Percentiles rank a stretch among this genome's conserved stretches.
Evolutionary conservation across 2,888 invertebrate species (phyloP).

Genomic region (Dermolepida albohirtum): DNA sequence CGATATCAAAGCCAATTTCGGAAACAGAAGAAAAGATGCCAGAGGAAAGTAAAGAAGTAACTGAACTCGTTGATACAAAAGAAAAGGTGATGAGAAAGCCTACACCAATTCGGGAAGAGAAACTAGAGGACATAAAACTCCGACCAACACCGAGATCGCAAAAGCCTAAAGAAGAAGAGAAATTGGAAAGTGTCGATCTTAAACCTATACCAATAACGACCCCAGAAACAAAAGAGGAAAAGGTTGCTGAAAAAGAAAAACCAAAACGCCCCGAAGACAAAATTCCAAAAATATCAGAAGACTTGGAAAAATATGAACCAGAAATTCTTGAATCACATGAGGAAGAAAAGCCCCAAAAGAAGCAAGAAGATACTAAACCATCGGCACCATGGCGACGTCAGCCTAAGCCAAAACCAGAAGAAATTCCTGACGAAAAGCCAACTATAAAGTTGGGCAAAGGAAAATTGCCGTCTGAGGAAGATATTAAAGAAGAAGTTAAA

Average conservation of each 20-base stretch:
- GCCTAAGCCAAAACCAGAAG: slow-evolving; percentile 60
- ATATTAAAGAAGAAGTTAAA: slow-evolving; percentile 57
- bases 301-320: slow-evolving; percentile 56
- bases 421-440: slow-evolving; percentile 56
- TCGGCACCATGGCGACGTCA: slow-evolving; percentile 61
- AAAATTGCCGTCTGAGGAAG: slow-evolving; percentile 59
- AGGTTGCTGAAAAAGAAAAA: slow-evolving; percentile 50
- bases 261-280: slow-evolving; percentile 50
- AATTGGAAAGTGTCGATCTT: slow-evolving; percentile 59
- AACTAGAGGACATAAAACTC: slow-evolving; percentile 54
- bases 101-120: slow-evolving; percentile 40
- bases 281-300: slow-evolving; percentile 51
- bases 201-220: slow-evolving; percentile 57
- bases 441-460: slow-evolving; percentile 61
- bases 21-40: slow-evolving; percentile 48
- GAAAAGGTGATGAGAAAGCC: slow-evolving; percentile 43
- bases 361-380: slow-evolving; percentile 55
- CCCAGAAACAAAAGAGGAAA: slow-evolving; percentile 50
- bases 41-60: slow-evolving; percentile 57
- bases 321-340: slow-evolving; percentile 61
- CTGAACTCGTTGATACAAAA: slow-evolving; percentile 46
- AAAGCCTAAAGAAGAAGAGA: slow-evolving; percentile 53
- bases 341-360: slow-evolving; percentile 56
- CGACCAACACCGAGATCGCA: slow-evolving; percentile 49
- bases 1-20: too few species aligned